Conservation (phyloP, 2,113 vertebrate genomes). For the Recurvirostra avosetta region DNA sequence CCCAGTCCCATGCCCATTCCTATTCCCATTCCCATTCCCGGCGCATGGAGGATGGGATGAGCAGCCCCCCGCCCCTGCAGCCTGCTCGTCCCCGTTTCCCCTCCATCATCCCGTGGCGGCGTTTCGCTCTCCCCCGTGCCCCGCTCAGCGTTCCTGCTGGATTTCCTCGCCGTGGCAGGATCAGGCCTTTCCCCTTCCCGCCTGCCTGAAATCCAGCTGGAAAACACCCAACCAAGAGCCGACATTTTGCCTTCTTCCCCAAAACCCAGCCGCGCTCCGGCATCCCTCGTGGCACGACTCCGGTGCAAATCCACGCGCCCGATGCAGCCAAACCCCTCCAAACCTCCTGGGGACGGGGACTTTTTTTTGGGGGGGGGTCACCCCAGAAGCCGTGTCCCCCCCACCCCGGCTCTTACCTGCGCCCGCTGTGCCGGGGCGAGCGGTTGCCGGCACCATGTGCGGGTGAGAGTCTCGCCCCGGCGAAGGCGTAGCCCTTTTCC, state of each 20-base stretch:
- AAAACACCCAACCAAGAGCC: neutral
- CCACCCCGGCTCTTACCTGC: neutral
- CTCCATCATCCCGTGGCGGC: rapidly evolving
- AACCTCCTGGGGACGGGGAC: rapidly evolving
- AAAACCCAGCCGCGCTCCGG: rapidly evolving
- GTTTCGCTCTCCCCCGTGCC: rapidly evolving
- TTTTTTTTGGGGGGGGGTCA: neutral
- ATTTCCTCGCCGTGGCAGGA: neutral
- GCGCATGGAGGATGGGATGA: rapidly evolving
- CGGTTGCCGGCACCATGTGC: neutral
- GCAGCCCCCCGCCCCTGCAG: neutral
- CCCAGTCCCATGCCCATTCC: neutral
- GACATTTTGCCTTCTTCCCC: rapidly evolving
- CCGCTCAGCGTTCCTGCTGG: neutral
- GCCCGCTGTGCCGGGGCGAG: neutral
- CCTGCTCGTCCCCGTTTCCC: neutral
- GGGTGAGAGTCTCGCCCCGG: neutral
- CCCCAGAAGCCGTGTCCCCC: neutral
- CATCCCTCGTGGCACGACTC: rapidly evolving
- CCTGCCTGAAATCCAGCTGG: neutral
- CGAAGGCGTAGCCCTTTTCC: slow-evolving; percentile 51
- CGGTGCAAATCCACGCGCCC: rapidly evolving
- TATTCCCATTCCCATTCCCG: rapidly evolving
- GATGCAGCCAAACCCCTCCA: rapidly evolving
- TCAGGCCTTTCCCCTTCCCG: neutral